Conservation (phyloP, 2,888 invertebrate genomes). For the Dusona sp. region DNA sequence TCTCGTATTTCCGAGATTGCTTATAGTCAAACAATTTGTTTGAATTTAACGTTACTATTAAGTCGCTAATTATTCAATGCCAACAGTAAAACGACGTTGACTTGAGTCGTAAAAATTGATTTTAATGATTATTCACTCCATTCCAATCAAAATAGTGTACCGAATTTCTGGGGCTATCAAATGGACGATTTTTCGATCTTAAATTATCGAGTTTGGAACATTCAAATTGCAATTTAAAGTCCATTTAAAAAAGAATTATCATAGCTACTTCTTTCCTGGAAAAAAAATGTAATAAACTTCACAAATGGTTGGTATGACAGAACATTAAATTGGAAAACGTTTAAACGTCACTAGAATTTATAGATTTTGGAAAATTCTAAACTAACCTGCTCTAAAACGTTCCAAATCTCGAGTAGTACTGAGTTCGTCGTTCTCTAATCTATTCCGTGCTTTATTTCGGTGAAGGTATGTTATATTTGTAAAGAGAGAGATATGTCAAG, state of each 20-base stretch:
- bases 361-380: background rate
- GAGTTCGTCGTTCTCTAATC: constrained; percentile 42
- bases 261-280: background rate
- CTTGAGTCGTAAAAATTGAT: background rate
- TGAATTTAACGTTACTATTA: no score
- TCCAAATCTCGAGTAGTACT: constrained; percentile 12
- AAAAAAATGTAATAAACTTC: background rate
- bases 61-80: background rate
- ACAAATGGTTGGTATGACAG: background rate
- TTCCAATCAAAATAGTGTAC: background rate
- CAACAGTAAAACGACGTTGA: background rate
- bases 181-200: background rate
- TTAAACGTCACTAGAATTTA: background rate
- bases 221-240: background rate
- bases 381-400: background rate
- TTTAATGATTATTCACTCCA: background rate
- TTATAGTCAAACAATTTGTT: no score
- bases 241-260: background rate
- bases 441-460: background rate
- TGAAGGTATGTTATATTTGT: background rate
- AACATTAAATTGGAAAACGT: background rate
- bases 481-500: background rate
- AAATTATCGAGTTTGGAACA: background rate
- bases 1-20: no score
- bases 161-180: background rate